Percentiles rank a stretch among this genome's conserved stretches.
Evolutionary conservation across 2,797 vertebrate genomes (phyloP).

Genomic region (Mus spretus): DNA sequence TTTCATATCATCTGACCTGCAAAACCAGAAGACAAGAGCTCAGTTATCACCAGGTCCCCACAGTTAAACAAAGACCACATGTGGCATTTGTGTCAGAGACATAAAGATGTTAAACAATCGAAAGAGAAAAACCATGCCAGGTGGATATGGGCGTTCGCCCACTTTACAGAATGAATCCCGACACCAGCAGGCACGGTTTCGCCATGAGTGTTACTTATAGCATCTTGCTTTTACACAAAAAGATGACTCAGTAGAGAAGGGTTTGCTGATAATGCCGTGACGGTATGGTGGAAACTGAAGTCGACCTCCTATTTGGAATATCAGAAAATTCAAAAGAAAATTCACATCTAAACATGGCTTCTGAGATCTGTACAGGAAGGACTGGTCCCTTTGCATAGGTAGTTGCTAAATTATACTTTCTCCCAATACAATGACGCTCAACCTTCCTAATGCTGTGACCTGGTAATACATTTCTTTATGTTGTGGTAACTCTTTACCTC

Average conservation of each 20-base stretch:
- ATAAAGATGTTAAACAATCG: not conserved
- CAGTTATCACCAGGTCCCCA: not conserved
- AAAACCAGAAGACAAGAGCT: constrained; percentile 80
- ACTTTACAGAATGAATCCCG: not conserved
- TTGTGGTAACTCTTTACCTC: not conserved
- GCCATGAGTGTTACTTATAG: not conserved
- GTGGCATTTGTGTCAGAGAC: not conserved
- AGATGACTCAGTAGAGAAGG: not conserved
- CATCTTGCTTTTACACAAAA: constrained; percentile 31
- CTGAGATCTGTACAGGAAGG: not conserved
- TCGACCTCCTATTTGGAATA: not conserved
- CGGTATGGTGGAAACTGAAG: not conserved
- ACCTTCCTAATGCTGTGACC: not conserved
- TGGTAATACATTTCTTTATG: not conserved
- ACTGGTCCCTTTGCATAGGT: not conserved
- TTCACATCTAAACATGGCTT: not conserved
- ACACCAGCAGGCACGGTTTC: not conserved
- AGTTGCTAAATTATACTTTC: constrained; percentile 18
- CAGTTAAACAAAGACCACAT: not conserved
- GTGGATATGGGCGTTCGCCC: too few relatives aligned
- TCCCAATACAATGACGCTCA: not conserved
- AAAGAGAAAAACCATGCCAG: not conserved
- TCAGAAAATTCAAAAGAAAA: constrained; percentile 48
- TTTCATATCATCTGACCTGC: constrained; percentile 93
- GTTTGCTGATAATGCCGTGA: not conserved